Base-by-base conservation (phyloP, 2,797 vertebrate species). In the Phaenicophaeus curvirostris region DNA sequence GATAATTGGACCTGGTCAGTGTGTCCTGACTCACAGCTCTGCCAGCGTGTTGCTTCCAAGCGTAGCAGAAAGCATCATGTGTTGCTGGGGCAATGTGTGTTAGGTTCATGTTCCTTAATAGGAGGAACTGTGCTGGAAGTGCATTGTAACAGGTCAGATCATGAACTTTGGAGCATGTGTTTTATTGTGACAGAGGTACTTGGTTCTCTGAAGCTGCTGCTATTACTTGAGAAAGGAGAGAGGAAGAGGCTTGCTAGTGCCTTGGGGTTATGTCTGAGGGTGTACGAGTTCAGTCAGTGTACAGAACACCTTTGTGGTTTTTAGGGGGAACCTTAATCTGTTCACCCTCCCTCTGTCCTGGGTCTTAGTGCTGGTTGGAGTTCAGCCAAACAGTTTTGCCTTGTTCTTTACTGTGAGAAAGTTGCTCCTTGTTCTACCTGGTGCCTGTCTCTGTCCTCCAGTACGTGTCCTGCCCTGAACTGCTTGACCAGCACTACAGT, bases 391-490 rank as follows among this genome's bases (percentile, higher is more conserved):
- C 3, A 24, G 15, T 50, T 71, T 46, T 35, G 13, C 48, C 6
- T 63, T 81, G 31, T 50, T 68, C 13, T 25, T 23, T 41, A 14
- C 55, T 28, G 7, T 19, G 73, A 16, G 33, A 30, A 77, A 30
- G 20, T 18, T n/a, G 5, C 11, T 44, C 19, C 53, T 33, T 12
- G 62, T 59, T 58, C 72, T 87, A 61, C 61, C 24, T 90, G 33
- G 8, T 8, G 3, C 10, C 1, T 35, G 4, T 68, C 16, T 90
- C 57, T 91, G 35, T 78, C 61, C 58, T 85, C 42, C 94, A 99
- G 99, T 98, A 98, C 0, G 98, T 99, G 76, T 99, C 99, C 21
- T 99, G 99, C 91, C 97, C 98, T 2, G 99, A 99, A 39, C 98
- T 99, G 58, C 97, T 99, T 41, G 99, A 99, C 77, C 98, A 98